Evolutionary conservation across 2,888 invertebrate species (phyloP), one percentile per base, ranked within the genome.

Genomic region (Drosophila barbarae): DNA sequence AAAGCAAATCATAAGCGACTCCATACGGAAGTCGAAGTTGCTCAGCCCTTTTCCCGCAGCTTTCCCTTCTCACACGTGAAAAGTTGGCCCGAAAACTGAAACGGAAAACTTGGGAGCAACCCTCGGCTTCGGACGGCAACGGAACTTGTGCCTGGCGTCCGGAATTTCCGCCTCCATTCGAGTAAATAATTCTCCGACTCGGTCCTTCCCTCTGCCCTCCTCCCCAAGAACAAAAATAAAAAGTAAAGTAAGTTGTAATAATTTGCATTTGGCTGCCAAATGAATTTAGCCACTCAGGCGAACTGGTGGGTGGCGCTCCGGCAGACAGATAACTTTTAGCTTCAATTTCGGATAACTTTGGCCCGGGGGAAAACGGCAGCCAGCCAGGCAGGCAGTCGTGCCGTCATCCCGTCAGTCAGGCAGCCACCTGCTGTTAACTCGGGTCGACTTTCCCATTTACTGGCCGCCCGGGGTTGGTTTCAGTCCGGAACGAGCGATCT

Each of bases 221-320:
- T 18, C 1, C 46, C 46, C 12, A 12, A 30, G 30, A 46, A 46
- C 28, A 59, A 55, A 69, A 42, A 71, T 49, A 64, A 73, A 76
- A 78, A 68, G 74, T 69, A 79, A 79, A 72, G 72, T 75, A 76
- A 82, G 74, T 77, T 82, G 80, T 81, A 82, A 84, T 84, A 84
- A 82, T 81, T 81, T 81, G 80, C 81, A 84, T 84, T 81, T 84
- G 72, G 72, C 73, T 82, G 83, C 74, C 84, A 84, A 81, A 84
- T 81, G 84, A 81, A 81, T 81, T 84, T 79, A 79, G 83, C 80
- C 79, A 82, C 73, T 78, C 73, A 56, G 73, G 58, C 73, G 54
- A 69, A 44, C 53, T 30, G 55, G 36, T 56, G 44, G 63, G 39
- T 34, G 21, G 36, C 26, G 53, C 41, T 38, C 42, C 18, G 71